These are phyloP conservation scores for Crypturellus undulatus DNA, from an alignment of 2,113 vertebrate species.

Conservation along the genomic window DNA sequence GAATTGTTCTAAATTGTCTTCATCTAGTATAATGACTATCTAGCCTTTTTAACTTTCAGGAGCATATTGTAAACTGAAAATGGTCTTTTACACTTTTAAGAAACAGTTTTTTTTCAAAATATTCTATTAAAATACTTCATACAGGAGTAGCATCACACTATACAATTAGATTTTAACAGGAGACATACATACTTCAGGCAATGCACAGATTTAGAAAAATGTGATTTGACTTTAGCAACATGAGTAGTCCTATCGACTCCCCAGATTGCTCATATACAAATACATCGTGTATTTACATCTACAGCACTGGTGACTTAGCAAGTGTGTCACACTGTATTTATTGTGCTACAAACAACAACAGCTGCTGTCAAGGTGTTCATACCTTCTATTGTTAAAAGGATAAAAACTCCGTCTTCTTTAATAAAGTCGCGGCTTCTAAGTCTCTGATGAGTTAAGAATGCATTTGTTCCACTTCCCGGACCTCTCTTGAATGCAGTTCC, in stretches of 20 bases:
- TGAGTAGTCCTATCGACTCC: background rate
- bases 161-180: background rate
- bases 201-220: background rate
- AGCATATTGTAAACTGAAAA: background rate
- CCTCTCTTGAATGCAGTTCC: constrained; percentile 82
- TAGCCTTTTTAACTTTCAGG: background rate
- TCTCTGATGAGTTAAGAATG: constrained; percentile 82
- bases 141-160: background rate
- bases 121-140: background rate
- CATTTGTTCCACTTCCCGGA: constrained; percentile 72
- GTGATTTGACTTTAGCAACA: background rate
- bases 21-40: background rate
- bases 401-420: constrained; percentile 83
- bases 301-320: background rate
- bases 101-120: background rate
- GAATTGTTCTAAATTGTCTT: background rate
- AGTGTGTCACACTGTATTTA: background rate
- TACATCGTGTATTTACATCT: background rate
- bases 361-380: background rate
- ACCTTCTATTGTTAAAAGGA: constrained; percentile 89
- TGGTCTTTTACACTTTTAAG: background rate
- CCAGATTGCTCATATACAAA: background rate
- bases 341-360: background rate
- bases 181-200: background rate
- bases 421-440: constrained; percentile 85